A percentile compares a stretch with the other conserved stretches of the same genome.
Evolutionary conservation across 2,797 vertebrate genomes (phyloP).

Genomic region (Propithecus deckenii): DNA sequence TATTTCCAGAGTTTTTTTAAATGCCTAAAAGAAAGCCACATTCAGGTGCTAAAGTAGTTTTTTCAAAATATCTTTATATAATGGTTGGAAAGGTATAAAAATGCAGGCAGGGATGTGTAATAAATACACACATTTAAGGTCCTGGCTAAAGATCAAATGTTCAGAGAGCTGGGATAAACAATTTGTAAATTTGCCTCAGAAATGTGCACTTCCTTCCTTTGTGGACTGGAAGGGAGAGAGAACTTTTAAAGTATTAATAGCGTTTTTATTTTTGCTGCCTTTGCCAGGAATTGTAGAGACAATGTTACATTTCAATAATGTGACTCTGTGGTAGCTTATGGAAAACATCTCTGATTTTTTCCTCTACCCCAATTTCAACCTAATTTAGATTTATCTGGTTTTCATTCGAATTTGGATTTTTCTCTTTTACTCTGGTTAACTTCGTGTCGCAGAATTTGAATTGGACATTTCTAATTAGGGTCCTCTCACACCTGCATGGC

Average conservation of each 20-base stretch:
- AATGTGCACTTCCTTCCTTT: neutral
- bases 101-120: neutral
- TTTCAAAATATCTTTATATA: slow-evolving; percentile 28
- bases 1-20: slow-evolving; percentile 59
- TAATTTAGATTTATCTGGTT: slow-evolving; percentile 1
- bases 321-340: neutral
- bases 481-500: neutral
- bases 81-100: slow-evolving; percentile 49
- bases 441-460: neutral
- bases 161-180: neutral
- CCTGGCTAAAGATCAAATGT: slow-evolving; percentile 44
- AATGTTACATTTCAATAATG: neutral
- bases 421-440: slow-evolving; percentile 4
- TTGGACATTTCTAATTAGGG: neutral
- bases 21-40: slow-evolving; percentile 75
- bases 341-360: neutral
- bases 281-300: slow-evolving; percentile 34
- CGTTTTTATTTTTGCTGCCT: slow-evolving; percentile 8
- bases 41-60: slow-evolving; percentile 57
- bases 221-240: neutral
- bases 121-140: slow-evolving; percentile 35
- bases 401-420: slow-evolving; percentile 34
- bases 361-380: neutral
- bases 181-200: slow-evolving; percentile 12
- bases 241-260: slow-evolving; percentile 55